Percentiles rank a stretch among this genome's conserved stretches.
phyloP scores from a whole-genome alignment of 2,113 vertebrate species.

The Vidua macroura region DNA sequence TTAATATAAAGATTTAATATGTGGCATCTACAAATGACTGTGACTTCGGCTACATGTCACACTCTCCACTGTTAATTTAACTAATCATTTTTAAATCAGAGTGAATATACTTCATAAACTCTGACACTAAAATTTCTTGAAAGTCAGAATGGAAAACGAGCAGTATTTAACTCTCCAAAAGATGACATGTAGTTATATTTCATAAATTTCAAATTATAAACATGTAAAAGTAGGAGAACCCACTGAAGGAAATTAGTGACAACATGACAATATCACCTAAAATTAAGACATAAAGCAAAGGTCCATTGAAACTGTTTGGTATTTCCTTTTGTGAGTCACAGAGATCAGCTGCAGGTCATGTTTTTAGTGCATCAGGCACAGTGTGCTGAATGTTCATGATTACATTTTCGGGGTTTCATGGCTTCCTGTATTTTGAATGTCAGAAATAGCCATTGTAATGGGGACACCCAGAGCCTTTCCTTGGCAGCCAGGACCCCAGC shows the following conservation, averaged over 20 bases:
- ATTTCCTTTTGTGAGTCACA: background rate
- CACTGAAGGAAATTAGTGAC: background rate
- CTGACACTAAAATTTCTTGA: background rate
- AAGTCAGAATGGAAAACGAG: background rate
- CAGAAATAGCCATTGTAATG: slow-evolving; percentile 10
- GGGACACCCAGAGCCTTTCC: background rate
- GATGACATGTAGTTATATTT: background rate
- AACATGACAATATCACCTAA: background rate
- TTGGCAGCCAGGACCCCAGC: background rate
- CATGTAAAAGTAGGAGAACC: background rate
- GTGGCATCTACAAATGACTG: background rate
- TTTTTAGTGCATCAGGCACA: slow-evolving; percentile 19
- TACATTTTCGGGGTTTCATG: slow-evolving; percentile 3
- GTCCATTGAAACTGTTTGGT: background rate
- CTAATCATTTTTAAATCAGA: background rate
- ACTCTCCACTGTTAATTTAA: background rate
- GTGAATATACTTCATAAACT: background rate
- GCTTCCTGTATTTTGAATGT: slow-evolving; percentile 29
- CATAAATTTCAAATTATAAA: background rate
- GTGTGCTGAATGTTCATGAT: slow-evolving; percentile 21
- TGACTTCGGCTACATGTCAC: background rate
- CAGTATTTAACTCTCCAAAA: background rate
- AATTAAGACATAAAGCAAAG: slow-evolving; percentile 20
- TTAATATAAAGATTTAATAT: background rate
- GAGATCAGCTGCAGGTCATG: background rate